Base-by-base conservation (phyloP, 2,797 vertebrate genomes). In the Syngnathus acus region DNA sequence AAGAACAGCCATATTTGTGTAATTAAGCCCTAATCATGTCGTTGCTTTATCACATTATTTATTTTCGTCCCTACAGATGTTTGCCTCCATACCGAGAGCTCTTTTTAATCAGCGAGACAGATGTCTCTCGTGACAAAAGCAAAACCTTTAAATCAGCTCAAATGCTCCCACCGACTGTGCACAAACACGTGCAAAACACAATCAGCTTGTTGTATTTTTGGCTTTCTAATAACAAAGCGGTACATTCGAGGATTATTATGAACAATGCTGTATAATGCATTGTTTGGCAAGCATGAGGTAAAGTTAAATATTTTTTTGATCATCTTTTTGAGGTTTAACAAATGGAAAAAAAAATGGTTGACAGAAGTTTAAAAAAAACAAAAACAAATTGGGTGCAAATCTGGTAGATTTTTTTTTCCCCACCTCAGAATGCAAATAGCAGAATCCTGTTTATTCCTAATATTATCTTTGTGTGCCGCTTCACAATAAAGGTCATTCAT, bases 11-110 rank as follows among this genome's bases (percentile, higher is more conserved):
- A 74, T 71, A 78, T 84, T 74, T 76, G 69, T 81, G 81, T 88
- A 82, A 89, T 89, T 88, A 74, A 87, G 75, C 71, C 83, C 86
- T 62, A 43, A 62, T 72, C 72, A 86, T 87, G 79, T 81, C 68
- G 69, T 84, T 48, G 69, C 76, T 79, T 83, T 65, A 75, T 81
- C 81, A 79, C 70, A 69, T 76, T 76, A 71, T 81, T 82, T 79
- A 77, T 80, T 86, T 79, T 65, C 59, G 70, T 79, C 82, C 67
- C 68, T 69, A 66, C 86, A 88, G 81, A 86, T 87, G 86, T 85
- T 86, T 79, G 76, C 71, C 77, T 84, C 80, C 73, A 59, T 69
- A 68, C 65, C 47, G 47, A 69, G 63, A 86, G 72, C 69, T 82
- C 76, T 85, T 84, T 82, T 84, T 82, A 81, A 85, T 79, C 73